phyloP scores from a whole-genome alignment of 2,888 invertebrate species.

The Drosophila mulleri region DNA sequence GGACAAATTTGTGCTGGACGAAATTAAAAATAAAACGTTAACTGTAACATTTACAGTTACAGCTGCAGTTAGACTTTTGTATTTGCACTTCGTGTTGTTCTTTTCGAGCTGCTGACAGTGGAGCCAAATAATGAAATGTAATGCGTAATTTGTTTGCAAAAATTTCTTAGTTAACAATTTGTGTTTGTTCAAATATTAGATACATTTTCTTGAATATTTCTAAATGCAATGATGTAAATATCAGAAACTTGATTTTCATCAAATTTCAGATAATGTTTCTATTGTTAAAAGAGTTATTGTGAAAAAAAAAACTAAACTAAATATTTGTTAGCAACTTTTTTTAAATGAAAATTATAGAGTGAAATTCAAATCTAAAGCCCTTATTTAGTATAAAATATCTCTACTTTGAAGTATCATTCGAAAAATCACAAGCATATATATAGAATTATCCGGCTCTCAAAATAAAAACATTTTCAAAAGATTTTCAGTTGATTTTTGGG shows the following conservation, averaged over 20 bases:
- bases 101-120: conserved; percentile 3
- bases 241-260: too few relatives aligned
- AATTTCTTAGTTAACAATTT: not conserved
- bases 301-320: too few relatives aligned
- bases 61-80: conserved; percentile 27
- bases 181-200: conserved; percentile 7
- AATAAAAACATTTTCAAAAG: not conserved
- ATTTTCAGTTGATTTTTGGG: not conserved
- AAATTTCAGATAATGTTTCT: too few relatives aligned
- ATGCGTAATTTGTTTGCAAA: conserved; percentile 14
- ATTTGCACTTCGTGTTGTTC: conserved; percentile 17
- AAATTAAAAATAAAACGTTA: conserved; percentile 69
- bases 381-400: not conserved
- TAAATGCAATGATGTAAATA: not conserved
- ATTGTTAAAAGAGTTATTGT: too few relatives aligned
- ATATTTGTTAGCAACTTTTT: too few relatives aligned
- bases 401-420: not conserved
- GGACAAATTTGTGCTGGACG: conserved; percentile 20
- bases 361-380: not conserved
- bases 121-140: conserved; percentile 21
- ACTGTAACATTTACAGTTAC: conserved; percentile 39
- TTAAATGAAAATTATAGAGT: too few relatives aligned
- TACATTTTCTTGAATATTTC: not conserved
- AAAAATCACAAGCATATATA: not conserved
- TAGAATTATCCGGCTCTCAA: not conserved